Evolutionary conservation across 2,797 vertebrate genomes (phyloP).

Genomic region (Perdix hodgsoniae): DNA sequence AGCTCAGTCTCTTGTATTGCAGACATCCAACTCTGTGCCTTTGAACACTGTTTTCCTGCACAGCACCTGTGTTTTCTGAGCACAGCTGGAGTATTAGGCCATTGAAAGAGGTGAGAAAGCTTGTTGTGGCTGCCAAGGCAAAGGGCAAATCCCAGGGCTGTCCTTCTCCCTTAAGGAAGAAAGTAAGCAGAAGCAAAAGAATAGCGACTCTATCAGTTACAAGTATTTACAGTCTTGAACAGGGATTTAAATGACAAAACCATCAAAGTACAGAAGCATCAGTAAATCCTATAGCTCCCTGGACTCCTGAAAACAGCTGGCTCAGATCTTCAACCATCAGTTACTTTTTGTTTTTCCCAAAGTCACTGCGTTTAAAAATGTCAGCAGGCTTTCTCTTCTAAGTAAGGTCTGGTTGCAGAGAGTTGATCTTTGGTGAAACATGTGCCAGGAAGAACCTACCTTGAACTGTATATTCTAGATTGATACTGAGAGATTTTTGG

Average conservation of each 20-base stretch:
- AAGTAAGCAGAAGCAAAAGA: background rate
- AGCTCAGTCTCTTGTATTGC: background rate
- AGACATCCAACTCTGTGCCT: background rate
- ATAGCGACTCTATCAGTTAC: background rate
- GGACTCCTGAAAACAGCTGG: constrained; percentile 21
- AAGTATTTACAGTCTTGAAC: constrained; percentile 26
- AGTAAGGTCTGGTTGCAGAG: background rate
- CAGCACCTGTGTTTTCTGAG: background rate
- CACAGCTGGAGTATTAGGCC: background rate
- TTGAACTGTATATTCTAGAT: background rate
- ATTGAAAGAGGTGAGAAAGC: background rate
- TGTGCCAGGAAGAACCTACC: background rate
- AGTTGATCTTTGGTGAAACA: background rate
- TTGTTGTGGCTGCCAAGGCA: background rate
- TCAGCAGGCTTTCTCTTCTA: background rate
- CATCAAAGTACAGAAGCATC: constrained; percentile 6
- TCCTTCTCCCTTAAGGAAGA: background rate
- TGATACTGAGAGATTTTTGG: background rate
- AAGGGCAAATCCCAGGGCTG: background rate
- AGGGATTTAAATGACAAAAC: constrained; percentile 40
- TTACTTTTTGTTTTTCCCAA: background rate
- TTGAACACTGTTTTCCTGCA: background rate
- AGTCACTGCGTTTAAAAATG: background rate
- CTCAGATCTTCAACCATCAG: background rate
- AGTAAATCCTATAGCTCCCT: constrained; percentile 9